These are phyloP conservation scores for Carpatolechia fugitivella DNA, from an alignment of 2,888 invertebrate genomes.

Conservation along the genomic window DNA sequence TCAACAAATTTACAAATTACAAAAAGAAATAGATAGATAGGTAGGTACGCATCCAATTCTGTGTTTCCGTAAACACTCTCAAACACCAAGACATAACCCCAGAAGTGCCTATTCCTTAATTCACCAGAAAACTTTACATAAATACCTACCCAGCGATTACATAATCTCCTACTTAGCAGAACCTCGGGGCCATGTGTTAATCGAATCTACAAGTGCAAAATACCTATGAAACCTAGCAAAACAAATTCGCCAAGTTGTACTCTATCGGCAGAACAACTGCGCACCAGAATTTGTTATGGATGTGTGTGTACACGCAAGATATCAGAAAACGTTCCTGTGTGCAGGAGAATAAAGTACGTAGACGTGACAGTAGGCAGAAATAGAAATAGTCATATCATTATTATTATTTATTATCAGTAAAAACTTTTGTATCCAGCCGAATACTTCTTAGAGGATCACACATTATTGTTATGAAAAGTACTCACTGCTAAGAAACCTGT, in stretches of 20 bases:
- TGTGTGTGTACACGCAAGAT: background rate
- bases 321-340: background rate
- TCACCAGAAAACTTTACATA: background rate
- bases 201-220: background rate
- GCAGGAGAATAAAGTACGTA: background rate
- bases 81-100: too few relatives aligned
- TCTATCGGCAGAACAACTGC: conserved; percentile 8
- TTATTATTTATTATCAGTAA: too few relatives aligned
- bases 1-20: too few relatives aligned
- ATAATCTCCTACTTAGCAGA: background rate
- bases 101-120: too few relatives aligned
- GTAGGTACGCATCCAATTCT: too few relatives aligned
- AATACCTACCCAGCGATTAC: background rate
- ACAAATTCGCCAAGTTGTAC: background rate
- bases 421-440: too few relatives aligned
- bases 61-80: too few relatives aligned
- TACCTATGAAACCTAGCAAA: conserved; percentile 3
- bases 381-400: background rate
- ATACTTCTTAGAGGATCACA: too few relatives aligned
- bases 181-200: background rate
- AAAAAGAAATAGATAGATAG: too few relatives aligned
- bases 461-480: too few relatives aligned
- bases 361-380: background rate
- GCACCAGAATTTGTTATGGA: background rate
- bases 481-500: too few relatives aligned